These are phyloP conservation scores for Phaetusa simplex DNA, from an alignment of 2,113 vertebrate genomes.

Conservation along the genomic window DNA sequence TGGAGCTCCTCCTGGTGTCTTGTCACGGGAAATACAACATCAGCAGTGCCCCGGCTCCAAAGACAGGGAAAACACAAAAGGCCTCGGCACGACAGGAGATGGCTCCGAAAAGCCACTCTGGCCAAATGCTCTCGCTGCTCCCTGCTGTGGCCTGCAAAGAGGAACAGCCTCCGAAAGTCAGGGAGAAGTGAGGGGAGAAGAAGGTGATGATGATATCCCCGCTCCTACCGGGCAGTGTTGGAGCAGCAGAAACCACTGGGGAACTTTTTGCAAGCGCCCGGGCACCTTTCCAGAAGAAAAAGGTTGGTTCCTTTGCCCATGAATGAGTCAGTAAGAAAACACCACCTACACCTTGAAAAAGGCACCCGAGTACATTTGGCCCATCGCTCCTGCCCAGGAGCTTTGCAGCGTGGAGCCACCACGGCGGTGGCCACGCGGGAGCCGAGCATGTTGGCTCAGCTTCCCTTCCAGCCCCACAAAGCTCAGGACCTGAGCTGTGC, in stretches of 20 bases:
- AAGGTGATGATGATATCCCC: neutral
- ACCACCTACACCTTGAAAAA: neutral
- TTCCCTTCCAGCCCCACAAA: neutral
- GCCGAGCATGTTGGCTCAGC: neutral
- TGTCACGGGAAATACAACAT: neutral
- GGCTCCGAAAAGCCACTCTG: neutral
- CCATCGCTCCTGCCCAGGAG: neutral
- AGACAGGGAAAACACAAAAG: neutral
- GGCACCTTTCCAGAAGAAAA: neutral
- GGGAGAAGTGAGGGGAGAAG: no score
- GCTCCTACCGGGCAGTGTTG: neutral
- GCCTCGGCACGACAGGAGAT: neutral
- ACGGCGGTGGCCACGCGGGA: neutral
- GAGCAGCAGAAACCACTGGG: neutral
- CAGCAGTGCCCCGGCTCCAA: fast-evolving
- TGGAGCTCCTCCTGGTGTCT: slow-evolving; percentile 53
- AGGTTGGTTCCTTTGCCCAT: neutral
- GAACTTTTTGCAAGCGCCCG: neutral
- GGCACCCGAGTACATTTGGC: fast-evolving
- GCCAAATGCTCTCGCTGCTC: neutral
- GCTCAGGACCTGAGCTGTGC: fast-evolving
- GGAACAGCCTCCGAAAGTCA: neutral
- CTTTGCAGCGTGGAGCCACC: neutral
- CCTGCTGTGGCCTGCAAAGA: neutral
- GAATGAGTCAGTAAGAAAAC: neutral